Evolutionary conservation across 64 coral and sea anemone genomes (phyloP).

Genomic region (Porites australiensis): DNA sequence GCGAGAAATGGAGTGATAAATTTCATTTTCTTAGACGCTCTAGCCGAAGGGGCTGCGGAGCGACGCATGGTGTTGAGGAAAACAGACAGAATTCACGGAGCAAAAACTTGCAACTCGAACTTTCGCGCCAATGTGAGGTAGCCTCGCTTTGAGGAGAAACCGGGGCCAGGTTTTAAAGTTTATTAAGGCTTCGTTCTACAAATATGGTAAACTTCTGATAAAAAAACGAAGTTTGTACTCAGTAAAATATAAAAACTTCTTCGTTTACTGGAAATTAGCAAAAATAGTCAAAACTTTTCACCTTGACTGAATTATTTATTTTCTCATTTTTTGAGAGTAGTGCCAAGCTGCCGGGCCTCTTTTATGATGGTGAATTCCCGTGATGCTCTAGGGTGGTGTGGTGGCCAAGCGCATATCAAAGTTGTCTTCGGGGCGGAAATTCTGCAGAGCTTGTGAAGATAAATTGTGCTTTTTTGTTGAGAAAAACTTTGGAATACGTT

Average conservation of each 20-base stretch:
- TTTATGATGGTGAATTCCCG: conserved; percentile 33
- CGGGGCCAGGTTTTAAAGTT: neutral
- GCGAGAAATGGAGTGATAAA: conserved; percentile 72
- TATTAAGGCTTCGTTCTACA: no score
- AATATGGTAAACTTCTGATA: no score
- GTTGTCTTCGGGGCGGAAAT: conserved; percentile 27
- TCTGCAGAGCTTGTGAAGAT: neutral
- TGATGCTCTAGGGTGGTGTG: conserved; percentile 28
- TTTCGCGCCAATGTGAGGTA: conserved; percentile 45
- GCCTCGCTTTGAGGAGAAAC: conserved; percentile 38
- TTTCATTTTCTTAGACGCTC: conserved; percentile 84
- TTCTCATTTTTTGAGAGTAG: neutral
- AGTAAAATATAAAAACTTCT: no score
- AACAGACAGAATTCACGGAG: neutral
- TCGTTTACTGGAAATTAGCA: neutral
- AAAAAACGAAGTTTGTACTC: no score
- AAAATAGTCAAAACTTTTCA: neutral
- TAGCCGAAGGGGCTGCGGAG: conserved; percentile 87
- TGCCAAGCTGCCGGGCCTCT: conserved; percentile 18
- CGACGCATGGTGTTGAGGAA: conserved; percentile 64
- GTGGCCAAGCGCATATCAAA: conserved; percentile 55
- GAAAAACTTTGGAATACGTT: conserved; percentile 19
- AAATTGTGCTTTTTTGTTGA: conserved; percentile 31
- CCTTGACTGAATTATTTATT: neutral
- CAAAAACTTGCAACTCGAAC: neutral